Evolutionary conservation across 2,113 vertebrate species (phyloP).

Genomic region (Sclerurus mexicanus): DNA sequence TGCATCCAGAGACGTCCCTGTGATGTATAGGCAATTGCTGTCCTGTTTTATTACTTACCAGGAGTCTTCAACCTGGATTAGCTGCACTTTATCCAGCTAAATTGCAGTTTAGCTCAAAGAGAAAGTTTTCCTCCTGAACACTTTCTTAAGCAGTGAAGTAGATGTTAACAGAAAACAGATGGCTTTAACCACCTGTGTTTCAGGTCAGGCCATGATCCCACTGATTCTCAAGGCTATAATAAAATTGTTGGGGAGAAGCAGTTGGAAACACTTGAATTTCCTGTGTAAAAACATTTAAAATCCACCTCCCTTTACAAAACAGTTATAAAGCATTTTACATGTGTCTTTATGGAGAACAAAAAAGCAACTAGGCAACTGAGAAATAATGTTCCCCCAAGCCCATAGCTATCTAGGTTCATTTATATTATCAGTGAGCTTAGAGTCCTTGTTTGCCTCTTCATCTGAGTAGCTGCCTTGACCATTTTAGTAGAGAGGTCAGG

Average conservation of each 20-base stretch:
- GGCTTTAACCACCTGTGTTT: not conserved
- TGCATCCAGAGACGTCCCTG: not conserved
- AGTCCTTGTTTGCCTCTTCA: not conserved
- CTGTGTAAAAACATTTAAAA: not conserved
- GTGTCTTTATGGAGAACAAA: not conserved
- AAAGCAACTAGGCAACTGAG: not conserved
- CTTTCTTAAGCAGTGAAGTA: not conserved
- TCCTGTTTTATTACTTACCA: not conserved
- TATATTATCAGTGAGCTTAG: not conserved
- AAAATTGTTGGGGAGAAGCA: not conserved
- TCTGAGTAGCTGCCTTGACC: not conserved
- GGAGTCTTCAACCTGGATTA: not conserved
- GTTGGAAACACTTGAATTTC: not conserved
- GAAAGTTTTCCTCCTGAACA: not conserved
- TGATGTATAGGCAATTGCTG: rapidly evolving
- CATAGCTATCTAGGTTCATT: not conserved
- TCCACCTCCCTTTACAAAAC: not conserved
- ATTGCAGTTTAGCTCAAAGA: not conserved
- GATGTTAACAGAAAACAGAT: not conserved
- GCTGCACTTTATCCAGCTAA: not conserved
- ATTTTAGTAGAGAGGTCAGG: not conserved
- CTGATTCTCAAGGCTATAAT: not conserved
- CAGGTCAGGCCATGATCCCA: not conserved
- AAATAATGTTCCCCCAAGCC: not conserved
- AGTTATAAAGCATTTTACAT: not conserved